Evolutionary conservation across 2,888 invertebrate genomes (phyloP).

Genomic region (Dione vanillae): DNA sequence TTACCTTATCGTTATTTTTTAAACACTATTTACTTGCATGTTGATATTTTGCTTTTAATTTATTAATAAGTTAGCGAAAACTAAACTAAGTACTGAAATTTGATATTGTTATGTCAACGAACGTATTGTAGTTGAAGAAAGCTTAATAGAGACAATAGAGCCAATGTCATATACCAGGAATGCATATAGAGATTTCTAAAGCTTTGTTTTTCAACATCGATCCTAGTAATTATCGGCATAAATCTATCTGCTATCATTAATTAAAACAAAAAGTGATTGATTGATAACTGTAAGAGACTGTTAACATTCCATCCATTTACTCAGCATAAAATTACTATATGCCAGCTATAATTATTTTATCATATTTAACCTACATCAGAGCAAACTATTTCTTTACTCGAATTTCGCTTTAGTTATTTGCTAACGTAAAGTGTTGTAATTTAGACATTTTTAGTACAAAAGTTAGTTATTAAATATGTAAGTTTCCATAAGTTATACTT

Average conservation of each 20-base stretch:
- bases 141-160: neutral
- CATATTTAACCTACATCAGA: conserved; percentile 34
- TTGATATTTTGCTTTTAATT: neutral
- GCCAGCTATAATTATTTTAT: conserved; percentile 35
- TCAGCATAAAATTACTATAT: conserved; percentile 38
- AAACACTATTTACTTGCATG: too few relatives aligned
- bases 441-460: neutral
- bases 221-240: conserved; percentile 8
- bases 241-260: conserved; percentile 32
- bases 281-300: conserved; percentile 40
- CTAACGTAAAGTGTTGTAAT: neutral
- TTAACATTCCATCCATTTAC: conserved; percentile 43
- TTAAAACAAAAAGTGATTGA: conserved; percentile 44
- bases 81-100: too few relatives aligned
- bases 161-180: neutral
- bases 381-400: conserved; percentile 22
- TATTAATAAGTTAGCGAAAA: too few relatives aligned
- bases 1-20: too few relatives aligned
- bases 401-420: conserved; percentile 19
- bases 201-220: conserved; percentile 1
- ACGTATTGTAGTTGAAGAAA: neutral
- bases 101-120: neutral
- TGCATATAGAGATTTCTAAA: neutral
- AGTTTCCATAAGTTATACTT: neutral
- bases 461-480: neutral